These are phyloP conservation scores for Liparis tanakae DNA, from an alignment of 2,797 vertebrate species.

Conservation along the genomic window DNA sequence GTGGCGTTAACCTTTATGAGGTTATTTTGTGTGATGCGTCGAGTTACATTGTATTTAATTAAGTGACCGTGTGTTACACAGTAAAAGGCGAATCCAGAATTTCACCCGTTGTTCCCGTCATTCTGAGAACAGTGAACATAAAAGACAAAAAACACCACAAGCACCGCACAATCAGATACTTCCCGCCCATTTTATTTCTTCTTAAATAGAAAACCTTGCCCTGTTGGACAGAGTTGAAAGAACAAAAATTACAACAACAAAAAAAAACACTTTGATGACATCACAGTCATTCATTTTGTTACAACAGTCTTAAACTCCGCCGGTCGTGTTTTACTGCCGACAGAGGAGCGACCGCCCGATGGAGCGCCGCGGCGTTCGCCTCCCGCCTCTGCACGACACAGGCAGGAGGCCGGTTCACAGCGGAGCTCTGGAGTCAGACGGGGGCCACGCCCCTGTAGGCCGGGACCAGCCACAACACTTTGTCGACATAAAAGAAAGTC, in stretches of 20 bases:
- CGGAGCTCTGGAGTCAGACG: slow-evolving; percentile 25
- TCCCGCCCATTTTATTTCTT: slow-evolving; percentile 77
- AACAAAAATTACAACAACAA: slow-evolving; percentile 64
- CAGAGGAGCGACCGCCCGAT: slow-evolving; percentile 18
- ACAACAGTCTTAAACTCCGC: slow-evolving; percentile 43
- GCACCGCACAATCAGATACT: slow-evolving; percentile 47
- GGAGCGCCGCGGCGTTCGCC: slow-evolving; percentile 38
- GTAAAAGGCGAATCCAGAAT: not conserved
- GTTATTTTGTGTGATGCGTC: too few relatives aligned
- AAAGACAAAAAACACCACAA: slow-evolving; percentile 42
- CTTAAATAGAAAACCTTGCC: slow-evolving; percentile 83
- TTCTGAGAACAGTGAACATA: not conserved
- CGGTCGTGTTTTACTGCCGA: slow-evolving; percentile 35
- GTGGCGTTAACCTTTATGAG: too few relatives aligned
- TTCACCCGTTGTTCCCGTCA: not conserved
- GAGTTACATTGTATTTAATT: too few relatives aligned
- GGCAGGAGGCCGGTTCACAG: slow-evolving; percentile 27
- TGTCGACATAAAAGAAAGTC: slow-evolving; percentile 45
- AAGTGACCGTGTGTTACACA: too few relatives aligned
- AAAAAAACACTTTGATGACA: slow-evolving; percentile 39
- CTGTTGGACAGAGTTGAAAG: slow-evolving; percentile 66
- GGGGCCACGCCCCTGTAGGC: slow-evolving; percentile 42
- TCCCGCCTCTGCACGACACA: slow-evolving; percentile 23
- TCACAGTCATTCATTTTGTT: slow-evolving; percentile 44
- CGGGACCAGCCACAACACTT: slow-evolving; percentile 55